Conservation (phyloP, 1,140 invertebrate species). For the Drosophila insularis region DNA sequence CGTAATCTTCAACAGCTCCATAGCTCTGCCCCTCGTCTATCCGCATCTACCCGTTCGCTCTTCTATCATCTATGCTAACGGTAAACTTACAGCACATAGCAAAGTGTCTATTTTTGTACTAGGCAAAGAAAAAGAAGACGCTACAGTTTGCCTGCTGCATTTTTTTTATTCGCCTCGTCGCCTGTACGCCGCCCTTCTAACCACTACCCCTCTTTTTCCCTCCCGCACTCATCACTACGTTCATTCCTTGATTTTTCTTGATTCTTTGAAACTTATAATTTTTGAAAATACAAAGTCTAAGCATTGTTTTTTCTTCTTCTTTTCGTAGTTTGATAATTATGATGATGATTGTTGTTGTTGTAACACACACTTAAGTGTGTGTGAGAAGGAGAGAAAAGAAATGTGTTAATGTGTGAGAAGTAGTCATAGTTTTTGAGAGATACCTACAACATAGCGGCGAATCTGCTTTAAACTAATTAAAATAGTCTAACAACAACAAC, state of each 20-base stretch:
- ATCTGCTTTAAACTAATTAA: constrained; percentile 69
- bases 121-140: neutral
- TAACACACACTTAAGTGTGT: constrained; percentile 12
- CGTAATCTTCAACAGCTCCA: neutral
- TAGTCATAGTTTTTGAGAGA: constrained; percentile 18
- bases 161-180: neutral
- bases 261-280: constrained; percentile 72
- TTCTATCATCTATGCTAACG: constrained; percentile 50
- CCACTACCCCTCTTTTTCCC: neutral
- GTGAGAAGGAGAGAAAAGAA: constrained; percentile 9
- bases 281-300: constrained; percentile 71
- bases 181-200: constrained; percentile 13
- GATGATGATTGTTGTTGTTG: constrained; percentile 39
- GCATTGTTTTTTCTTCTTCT: constrained; percentile 64
- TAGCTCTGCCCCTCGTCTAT: neutral
- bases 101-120: constrained; percentile 72
- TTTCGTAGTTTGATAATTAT: constrained; percentile 57
- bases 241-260: constrained; percentile 62
- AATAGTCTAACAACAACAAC: constrained; percentile 40
- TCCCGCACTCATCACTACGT: neutral
- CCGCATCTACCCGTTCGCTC: neutral
- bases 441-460: constrained; percentile 54
- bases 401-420: constrained; percentile 80
- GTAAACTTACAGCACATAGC: constrained; percentile 62
- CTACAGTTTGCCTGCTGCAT: constrained; percentile 13